These are phyloP conservation scores for Asbolus verrucosus DNA, from an alignment of 1,140 invertebrate genomes.

Conservation along the genomic window DNA sequence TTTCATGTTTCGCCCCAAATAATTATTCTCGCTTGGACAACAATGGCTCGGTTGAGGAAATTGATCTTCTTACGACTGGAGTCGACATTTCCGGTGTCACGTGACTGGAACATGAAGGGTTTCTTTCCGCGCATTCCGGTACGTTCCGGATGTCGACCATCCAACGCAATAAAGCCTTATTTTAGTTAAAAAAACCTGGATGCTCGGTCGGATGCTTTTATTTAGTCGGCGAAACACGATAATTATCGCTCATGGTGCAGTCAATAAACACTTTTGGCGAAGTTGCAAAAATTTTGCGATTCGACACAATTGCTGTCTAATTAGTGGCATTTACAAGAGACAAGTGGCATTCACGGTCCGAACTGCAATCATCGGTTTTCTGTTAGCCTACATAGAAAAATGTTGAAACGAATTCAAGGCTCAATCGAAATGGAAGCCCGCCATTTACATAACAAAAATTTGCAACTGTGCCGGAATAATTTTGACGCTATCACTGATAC, in stretches of 20 bases:
- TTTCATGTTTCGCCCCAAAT: not conserved
- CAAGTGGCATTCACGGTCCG: conserved; percentile 13
- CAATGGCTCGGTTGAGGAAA: conserved; percentile 18
- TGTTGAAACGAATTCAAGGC: conserved; percentile 20
- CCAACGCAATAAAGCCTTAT: too few species aligned
- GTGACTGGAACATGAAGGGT: conserved; percentile 38
- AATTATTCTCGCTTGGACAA: conserved; percentile 11
- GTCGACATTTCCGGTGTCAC: conserved; percentile 36
- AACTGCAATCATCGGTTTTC: not conserved
- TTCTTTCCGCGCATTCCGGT: conserved; percentile 30
- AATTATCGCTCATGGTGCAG: too few species aligned
- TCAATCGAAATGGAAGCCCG: not conserved
- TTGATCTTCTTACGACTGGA: conserved; percentile 21
- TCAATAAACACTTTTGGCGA: too few species aligned
- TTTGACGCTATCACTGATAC: not conserved
- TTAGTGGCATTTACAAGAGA: too few species aligned
- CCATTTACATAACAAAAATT: conserved; percentile 24
- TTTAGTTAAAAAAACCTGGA: too few species aligned
- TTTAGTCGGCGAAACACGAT: too few species aligned
- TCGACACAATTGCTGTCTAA: too few species aligned
- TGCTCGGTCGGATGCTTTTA: too few species aligned
- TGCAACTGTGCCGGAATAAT: conserved; percentile 2
- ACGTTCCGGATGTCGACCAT: conserved; percentile 25
- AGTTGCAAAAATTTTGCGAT: conserved; percentile 21
- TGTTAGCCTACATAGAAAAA: conserved; percentile 1